Evolutionary conservation across 1,140 invertebrate genomes (phyloP).

Genomic region (Diuraphis noxia): DNA sequence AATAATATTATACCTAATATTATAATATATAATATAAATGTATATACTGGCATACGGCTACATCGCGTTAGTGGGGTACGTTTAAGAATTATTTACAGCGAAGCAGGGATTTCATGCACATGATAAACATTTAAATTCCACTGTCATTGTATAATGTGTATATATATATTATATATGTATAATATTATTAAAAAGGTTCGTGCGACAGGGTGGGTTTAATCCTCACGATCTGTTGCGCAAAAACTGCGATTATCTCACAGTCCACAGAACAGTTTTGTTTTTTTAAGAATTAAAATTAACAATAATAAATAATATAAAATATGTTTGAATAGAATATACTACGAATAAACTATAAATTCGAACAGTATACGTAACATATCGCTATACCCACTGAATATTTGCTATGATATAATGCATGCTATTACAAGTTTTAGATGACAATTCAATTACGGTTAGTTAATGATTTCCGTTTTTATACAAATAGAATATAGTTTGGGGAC

Average conservation of each 20-base stretch:
- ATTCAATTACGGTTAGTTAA: too few relatives aligned
- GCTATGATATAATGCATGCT: too few relatives aligned
- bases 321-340: too few relatives aligned
- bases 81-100: background rate
- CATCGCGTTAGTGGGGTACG: background rate
- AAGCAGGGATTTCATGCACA: background rate
- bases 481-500: too few relatives aligned
- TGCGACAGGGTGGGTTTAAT: background rate
- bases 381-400: too few relatives aligned
- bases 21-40: too few relatives aligned
- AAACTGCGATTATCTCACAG: slow-evolving; percentile 2
- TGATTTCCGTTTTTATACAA: too few relatives aligned
- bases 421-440: too few relatives aligned
- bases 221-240: background rate
- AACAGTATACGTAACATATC: background rate
- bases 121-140: background rate
- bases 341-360: background rate
- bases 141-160: background rate
- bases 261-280: background rate
- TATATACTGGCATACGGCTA: background rate
- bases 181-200: background rate
- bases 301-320: too few relatives aligned
- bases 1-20: too few relatives aligned
- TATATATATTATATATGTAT: background rate
- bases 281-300: background rate